A percentile compares a stretch with the other conserved stretches of the same genome.
phyloP scores from a whole-genome alignment of 2,113 vertebrate genomes.

The Cyphomyrus plagiostoma region DNA sequence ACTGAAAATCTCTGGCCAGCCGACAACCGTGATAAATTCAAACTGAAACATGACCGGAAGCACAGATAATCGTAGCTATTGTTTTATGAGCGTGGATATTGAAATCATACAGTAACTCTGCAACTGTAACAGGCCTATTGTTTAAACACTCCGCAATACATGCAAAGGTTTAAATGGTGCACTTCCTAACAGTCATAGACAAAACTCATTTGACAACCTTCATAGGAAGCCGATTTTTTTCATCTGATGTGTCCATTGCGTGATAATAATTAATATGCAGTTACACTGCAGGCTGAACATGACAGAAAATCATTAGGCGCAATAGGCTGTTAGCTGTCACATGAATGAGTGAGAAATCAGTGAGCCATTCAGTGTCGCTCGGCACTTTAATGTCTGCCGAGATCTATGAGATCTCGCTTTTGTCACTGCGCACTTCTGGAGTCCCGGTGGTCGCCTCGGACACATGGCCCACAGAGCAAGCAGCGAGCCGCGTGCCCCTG shows the following conservation, averaged over 20 bases:
- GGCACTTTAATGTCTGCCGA: constrained; percentile 37
- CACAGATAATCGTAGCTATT: background rate
- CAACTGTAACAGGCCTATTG: background rate
- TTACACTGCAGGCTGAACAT: constrained; percentile 56
- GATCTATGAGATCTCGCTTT: background rate
- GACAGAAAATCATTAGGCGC: constrained; percentile 73
- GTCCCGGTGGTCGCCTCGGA: background rate
- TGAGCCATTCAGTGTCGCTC: constrained; percentile 52
- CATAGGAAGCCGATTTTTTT: constrained; percentile 46
- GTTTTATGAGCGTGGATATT: background rate
- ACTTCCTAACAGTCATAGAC: background rate
- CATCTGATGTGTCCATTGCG: constrained; percentile 58
- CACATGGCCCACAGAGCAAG: background rate
- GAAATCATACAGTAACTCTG: background rate
- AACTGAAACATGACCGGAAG: background rate
- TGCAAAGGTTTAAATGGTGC: background rate
- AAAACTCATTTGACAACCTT: constrained; percentile 30
- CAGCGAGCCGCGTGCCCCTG: no score
- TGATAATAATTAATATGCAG: constrained; percentile 61
- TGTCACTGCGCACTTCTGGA: background rate
- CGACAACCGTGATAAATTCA: background rate
- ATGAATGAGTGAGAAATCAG: constrained; percentile 68
- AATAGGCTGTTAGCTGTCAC: constrained; percentile 67
- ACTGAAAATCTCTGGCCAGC: no score
- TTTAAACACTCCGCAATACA: background rate